A percentile compares a stretch with the other conserved stretches of the same genome.
These are phyloP conservation scores for Petrocephalus microphthalmus DNA, from an alignment of 2,113 vertebrate genomes.

Conservation along the genomic window DNA sequence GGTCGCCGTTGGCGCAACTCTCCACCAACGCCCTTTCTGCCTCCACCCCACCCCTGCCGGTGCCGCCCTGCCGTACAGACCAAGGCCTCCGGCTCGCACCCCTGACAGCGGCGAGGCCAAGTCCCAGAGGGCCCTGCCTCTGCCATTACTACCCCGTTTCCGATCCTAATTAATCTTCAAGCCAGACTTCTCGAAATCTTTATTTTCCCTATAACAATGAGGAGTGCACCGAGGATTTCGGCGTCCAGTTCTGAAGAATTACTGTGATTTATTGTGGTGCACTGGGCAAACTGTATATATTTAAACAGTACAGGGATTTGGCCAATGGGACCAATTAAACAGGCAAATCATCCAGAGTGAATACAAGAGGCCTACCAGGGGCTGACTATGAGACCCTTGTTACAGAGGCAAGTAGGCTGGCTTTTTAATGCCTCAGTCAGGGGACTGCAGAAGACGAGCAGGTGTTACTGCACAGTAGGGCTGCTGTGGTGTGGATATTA, in stretches of 20 bases:
- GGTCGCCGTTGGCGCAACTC: background rate
- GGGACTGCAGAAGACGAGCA: background rate
- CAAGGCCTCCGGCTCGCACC: background rate
- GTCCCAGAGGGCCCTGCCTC: background rate
- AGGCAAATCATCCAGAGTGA: background rate
- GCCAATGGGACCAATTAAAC: slow-evolving; percentile 2
- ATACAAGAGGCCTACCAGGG: background rate
- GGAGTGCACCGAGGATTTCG: background rate
- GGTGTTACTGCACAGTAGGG: background rate
- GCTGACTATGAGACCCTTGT: background rate
- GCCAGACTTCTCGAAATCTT: background rate
- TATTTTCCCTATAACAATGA: slow-evolving; percentile 2
- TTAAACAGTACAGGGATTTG: background rate
- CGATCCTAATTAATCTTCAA: background rate
- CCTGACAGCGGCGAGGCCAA: background rate
- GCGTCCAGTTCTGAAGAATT: background rate
- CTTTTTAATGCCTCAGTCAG: background rate
- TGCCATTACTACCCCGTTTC: background rate
- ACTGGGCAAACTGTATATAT: background rate
- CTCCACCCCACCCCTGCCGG: background rate
- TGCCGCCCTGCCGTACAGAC: background rate
- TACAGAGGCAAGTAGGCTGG: background rate
- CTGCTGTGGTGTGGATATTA: slow-evolving; percentile 3
- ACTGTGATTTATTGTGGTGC: background rate
- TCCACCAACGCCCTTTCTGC: background rate